Evolutionary conservation across 2,888 invertebrate genomes (phyloP), one percentile per base, ranked within the genome.

Genomic region (Meteorus cinctellus): DNA sequence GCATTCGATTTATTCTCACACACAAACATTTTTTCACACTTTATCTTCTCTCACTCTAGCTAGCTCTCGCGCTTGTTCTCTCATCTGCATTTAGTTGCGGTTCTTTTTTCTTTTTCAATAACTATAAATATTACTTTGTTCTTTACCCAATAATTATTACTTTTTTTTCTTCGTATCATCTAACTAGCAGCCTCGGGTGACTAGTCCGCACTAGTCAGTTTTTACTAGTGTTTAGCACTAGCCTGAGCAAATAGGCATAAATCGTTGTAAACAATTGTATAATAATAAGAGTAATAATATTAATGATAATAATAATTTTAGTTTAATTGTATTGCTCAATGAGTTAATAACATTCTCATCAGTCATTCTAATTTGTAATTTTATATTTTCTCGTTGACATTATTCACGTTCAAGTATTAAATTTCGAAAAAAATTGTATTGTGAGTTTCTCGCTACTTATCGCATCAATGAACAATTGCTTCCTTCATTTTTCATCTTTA

Each of bases 181-280:
- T 87, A 87, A 84, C 86, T 88, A 88, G 87, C 86, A 87, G 87
- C 87, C 86, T 88, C 84, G 82, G 81, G 81, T 84, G 86, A 87
- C 86, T 88, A 87, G 87, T 85, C 82, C 79, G 84, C 86, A 85
- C 87, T 86, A 86, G 87, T 84, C 84, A 78, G 77, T 81, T 36
- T 34, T 19, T 45, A 83, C 84, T 86, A 88, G 86, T 83, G 81
- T 84, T 83, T 59, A 86, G 84, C 86, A 85, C 85, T 87, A 88
- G 86, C 83, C 85, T 85, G 87, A 89, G 86, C 86, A 76, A 83
- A 86, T 85, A 85, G 84, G 84, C 85, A 81, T 84, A 80, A 80
- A 81, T 76, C 77, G 74, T 75, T 74, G 75, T 74, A 72, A 80
- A 77, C 66, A 65, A 68, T 59, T 63, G 29, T 19, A 41, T 41